A percentile compares a stretch with the other conserved stretches of the same genome.
Evolutionary conservation across 2,797 vertebrate species (phyloP).

Genomic region (Cossypha caffra): DNA sequence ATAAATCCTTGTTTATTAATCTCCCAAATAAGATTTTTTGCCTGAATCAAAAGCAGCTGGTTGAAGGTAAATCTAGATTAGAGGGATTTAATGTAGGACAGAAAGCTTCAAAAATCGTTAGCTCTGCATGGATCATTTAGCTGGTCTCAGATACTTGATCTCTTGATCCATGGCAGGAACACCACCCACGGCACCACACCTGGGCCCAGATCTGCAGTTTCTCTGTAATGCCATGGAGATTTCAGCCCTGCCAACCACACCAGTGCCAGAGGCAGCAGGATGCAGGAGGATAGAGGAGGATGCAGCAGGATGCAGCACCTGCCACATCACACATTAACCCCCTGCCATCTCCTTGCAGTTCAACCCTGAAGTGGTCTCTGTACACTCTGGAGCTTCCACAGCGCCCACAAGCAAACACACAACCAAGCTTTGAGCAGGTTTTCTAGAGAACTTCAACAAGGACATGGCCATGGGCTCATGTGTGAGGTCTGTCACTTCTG

Average conservation of each 20-base stretch:
- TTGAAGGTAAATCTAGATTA: neutral
- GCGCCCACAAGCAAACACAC: neutral
- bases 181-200: too few relatives aligned
- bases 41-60: neutral
- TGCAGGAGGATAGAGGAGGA: neutral
- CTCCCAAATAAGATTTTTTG: neutral
- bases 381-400: neutral
- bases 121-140: neutral
- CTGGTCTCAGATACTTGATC: neutral
- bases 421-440: neutral
- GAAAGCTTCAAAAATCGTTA: neutral
- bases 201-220: neutral
- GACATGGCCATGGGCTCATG: rapidly evolving
- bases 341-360: neutral
- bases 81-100: neutral
- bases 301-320: rapidly evolving
- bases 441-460: neutral
- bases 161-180: neutral
- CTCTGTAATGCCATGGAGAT: neutral
- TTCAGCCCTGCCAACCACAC: neutral
- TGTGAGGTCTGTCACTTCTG: neutral
- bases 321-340: rapidly evolving
- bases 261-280: neutral
- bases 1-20: neutral
- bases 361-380: neutral